Conservation (phyloP, 2,888 invertebrate genomes). For the Drosophila mimetica region DNA sequence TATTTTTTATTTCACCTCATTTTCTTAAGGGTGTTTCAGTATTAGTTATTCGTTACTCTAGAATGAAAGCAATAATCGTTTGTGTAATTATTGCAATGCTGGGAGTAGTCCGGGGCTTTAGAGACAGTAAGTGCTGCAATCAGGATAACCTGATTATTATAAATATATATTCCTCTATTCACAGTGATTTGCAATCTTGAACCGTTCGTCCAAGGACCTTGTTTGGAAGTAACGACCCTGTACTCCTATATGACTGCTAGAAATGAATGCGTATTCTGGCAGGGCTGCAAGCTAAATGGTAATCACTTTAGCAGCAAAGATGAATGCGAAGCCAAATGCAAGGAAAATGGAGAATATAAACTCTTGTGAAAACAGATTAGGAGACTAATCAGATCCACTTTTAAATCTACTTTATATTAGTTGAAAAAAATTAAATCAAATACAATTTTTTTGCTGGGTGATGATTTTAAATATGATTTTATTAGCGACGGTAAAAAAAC, state of each 20-base stretch:
- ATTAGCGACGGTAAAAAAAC: too few species aligned
- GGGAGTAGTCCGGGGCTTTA: too few species aligned
- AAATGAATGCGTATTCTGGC: conserved; percentile 5
- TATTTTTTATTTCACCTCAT: neutral
- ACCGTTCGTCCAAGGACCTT: neutral
- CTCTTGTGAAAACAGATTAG: too few species aligned
- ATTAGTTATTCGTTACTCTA: neutral
- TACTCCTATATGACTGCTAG: neutral
- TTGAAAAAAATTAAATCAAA: too few species aligned
- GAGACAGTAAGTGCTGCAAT: neutral
- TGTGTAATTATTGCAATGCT: neutral
- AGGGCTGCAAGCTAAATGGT: neutral
- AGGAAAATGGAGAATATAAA: neutral
- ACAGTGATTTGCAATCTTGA: neutral
- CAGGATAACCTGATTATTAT: too few species aligned
- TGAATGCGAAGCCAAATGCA: conserved; percentile 2
- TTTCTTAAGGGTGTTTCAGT: neutral
- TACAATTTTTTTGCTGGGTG: too few species aligned
- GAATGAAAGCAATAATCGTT: neutral
- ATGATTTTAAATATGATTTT: too few species aligned
- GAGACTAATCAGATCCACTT: too few species aligned
- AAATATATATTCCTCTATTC: too few species aligned
- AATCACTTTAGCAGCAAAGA: neutral
- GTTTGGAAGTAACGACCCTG: neutral
- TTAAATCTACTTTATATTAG: too few species aligned